Percentiles rank a stretch among this genome's conserved stretches.
Evolutionary conservation across 2,113 vertebrate species (phyloP).

Genomic region (Pyxicephalus adspersus): DNA sequence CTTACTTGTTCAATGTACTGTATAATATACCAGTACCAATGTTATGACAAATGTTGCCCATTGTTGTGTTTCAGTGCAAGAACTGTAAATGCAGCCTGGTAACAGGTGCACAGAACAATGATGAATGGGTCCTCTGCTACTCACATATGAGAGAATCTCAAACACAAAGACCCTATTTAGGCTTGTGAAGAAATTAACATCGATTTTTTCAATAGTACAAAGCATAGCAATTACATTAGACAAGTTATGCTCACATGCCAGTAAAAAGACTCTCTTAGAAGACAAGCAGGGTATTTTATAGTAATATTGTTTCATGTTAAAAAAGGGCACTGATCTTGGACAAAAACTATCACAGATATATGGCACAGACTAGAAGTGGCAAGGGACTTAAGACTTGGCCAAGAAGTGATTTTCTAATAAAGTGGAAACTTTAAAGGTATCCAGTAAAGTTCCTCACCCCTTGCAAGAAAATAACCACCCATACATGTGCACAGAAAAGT

Average conservation of each 20-base stretch:
- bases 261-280: neutral
- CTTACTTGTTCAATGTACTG: neutral
- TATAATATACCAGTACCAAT: slow-evolving; percentile 23
- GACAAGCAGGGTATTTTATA: neutral
- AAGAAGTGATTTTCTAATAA: too few relatives aligned
- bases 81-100: slow-evolving; percentile 16
- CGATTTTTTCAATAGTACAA: slow-evolving; percentile 27
- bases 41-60: neutral
- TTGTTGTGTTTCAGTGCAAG: neutral
- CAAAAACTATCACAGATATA: too few relatives aligned
- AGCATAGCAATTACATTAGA: slow-evolving; percentile 20
- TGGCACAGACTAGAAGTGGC: too few relatives aligned
- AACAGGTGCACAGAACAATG: slow-evolving; percentile 51
- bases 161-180: slow-evolving; percentile 40
- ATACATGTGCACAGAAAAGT: too few relatives aligned
- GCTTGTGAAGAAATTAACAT: slow-evolving; percentile 16
- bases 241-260: slow-evolving; percentile 11
- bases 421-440: too few relatives aligned
- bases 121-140: slow-evolving; percentile 28
- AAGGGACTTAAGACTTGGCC: too few relatives aligned
- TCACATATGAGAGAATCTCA: slow-evolving; percentile 1
- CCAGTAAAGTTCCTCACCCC: too few relatives aligned
- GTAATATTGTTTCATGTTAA: neutral
- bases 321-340: too few relatives aligned
- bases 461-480: too few relatives aligned